Evolutionary conservation across 2,888 invertebrate species (phyloP).

Genomic region (Folsomia manolachei): DNA sequence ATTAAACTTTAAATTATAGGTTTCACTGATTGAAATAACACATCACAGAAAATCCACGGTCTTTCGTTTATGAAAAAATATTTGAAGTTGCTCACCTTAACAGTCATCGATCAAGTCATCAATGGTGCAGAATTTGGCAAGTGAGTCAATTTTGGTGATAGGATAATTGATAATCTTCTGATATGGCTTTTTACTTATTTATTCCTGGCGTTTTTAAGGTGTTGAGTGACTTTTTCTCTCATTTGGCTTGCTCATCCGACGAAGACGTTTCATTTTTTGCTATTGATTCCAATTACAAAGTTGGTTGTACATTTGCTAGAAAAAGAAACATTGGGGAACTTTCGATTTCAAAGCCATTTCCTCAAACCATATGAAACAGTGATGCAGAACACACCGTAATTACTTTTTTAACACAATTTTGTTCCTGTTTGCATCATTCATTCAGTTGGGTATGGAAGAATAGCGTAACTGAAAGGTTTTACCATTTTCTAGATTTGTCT

Average conservation of each 20-base stretch:
- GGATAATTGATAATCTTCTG: neutral
- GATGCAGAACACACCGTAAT: constrained; percentile 39
- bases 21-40: constrained; percentile 39
- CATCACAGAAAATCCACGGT: constrained; percentile 36
- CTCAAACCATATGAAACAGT: constrained; percentile 39
- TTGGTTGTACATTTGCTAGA: constrained; percentile 31
- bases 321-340: constrained; percentile 37
- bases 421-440: too few species aligned
- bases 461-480: too few species aligned
- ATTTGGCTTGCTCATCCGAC: constrained; percentile 43
- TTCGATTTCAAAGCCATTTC: constrained; percentile 40
- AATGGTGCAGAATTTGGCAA: constrained; percentile 44
- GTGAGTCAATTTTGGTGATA: too few species aligned
- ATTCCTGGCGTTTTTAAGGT: constrained; percentile 25
- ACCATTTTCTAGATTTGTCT: constrained; percentile 8
- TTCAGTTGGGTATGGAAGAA: too few species aligned
- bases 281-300: constrained; percentile 38
- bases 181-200: neutral
- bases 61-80: constrained; percentile 41
- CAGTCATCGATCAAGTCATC: constrained; percentile 33
- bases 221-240: constrained; percentile 38
- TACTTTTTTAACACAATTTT: neutral
- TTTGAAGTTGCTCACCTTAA: constrained; percentile 40
- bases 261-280: constrained; percentile 41
- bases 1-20: constrained; percentile 17